Evolutionary conservation across 2,113 vertebrate species (phyloP).

Genomic region (Sander lucioperca): DNA sequence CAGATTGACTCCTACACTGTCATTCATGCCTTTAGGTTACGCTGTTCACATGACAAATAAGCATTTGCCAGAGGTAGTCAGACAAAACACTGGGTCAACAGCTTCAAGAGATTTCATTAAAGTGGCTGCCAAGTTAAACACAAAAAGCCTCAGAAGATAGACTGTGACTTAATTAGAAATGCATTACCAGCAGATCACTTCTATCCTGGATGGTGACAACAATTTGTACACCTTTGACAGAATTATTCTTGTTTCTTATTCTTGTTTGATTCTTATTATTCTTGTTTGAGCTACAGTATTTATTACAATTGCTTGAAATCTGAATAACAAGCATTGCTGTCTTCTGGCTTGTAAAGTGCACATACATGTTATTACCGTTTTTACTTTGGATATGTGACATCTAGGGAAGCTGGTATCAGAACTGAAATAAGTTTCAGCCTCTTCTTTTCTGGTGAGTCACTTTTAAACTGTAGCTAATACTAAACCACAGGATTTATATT

Average conservation of each 20-base stretch:
- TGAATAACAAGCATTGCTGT: slow-evolving; percentile 10
- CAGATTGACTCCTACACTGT: slow-evolving; percentile 49
- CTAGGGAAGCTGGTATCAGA: not conserved
- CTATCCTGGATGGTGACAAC: slow-evolving; percentile 28
- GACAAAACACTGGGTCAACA: slow-evolving; percentile 64
- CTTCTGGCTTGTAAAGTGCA: slow-evolving; percentile 15
- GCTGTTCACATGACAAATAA: slow-evolving; percentile 67
- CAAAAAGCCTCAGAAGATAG: slow-evolving; percentile 49
- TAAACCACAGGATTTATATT: not conserved
- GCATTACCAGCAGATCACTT: slow-evolving; percentile 51
- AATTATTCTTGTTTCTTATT: slow-evolving; percentile 24
- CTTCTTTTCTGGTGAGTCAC: not conserved
- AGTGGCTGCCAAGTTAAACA: slow-evolving; percentile 59
- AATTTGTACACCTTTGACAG: slow-evolving; percentile 28
- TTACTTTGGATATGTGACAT: not conserved
- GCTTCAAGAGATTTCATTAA: slow-evolving; percentile 70
- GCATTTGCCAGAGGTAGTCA: slow-evolving; percentile 72
- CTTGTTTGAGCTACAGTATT: slow-evolving; percentile 11
- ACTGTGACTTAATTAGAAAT: slow-evolving; percentile 62
- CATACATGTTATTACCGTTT: slow-evolving; percentile 2
- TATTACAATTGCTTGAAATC: not conserved
- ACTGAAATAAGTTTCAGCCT: not conserved
- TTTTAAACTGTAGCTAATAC: not conserved
- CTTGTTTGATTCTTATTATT: no score
- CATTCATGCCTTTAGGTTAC: slow-evolving; percentile 66